Evolutionary conservation across 2,888 invertebrate genomes (phyloP).

Genomic region (Lumbricus terrestris): DNA sequence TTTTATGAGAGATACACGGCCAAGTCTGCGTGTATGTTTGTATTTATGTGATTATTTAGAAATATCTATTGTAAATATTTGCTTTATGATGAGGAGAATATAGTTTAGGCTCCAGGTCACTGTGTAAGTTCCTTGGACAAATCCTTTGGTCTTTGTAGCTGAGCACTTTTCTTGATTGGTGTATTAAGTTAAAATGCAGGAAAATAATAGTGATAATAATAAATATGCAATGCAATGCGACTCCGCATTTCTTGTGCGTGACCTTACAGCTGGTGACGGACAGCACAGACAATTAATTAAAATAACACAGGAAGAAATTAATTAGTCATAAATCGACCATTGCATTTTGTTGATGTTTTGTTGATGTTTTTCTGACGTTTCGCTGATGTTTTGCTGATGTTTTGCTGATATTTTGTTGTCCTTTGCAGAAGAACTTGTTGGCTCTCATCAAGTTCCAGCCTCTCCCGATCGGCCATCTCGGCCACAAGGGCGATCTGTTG

Average conservation of each 20-base stretch:
- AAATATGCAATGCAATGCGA: neutral
- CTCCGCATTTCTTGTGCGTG: neutral
- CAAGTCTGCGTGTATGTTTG: neutral
- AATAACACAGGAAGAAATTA: no score
- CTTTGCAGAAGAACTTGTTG: conserved; percentile 69
- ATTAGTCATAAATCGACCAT: neutral
- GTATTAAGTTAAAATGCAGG: neutral
- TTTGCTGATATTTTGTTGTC: no score
- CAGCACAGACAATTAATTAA: neutral
- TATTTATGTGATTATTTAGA: neutral
- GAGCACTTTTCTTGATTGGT: neutral
- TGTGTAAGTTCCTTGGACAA: neutral
- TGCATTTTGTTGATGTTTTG: no score
- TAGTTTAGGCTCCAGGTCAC: neutral
- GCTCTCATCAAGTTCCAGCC: conserved; percentile 76
- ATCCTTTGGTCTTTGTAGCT: neutral
- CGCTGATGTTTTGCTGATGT: no score
- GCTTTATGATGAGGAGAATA: neutral
- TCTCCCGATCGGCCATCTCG: conserved; percentile 65
- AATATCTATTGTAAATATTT: neutral
- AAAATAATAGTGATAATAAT: neutral
- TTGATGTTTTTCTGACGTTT: no score
- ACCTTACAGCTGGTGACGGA: neutral
- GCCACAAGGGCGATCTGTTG: conserved; percentile 76
- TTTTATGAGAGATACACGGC: neutral